Base-by-base conservation (phyloP, 2,888 invertebrate species). In the Plusia festucae region DNA sequence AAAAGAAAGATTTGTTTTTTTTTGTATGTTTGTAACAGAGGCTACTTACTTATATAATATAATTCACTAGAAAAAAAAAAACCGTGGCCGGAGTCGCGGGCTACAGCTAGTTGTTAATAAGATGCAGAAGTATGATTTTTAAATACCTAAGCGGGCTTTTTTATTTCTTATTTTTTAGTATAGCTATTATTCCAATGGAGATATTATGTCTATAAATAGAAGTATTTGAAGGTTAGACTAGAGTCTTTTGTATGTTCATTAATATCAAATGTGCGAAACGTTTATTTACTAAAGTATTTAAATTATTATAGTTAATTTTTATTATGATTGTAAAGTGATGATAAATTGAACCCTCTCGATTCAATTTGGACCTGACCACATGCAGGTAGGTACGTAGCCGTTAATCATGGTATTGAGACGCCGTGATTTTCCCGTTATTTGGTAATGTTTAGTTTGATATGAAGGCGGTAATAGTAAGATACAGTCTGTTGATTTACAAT, bases 201-300 rank as follows among this genome's bases (percentile, higher is more conserved):
- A 40, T 40, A 15, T 13, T 13, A 40, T n/a, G 30, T n/a, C 5
- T 7, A 40, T n/a, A 40, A 40, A 40, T 40, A 40, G 6, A n/a
- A 40, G n/a, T 40, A 40, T n/a, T 40, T 40, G n/a, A 40, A 40
- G 40, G 40, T 40, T 40, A n/a, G 0, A n/a, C 5, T 30, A 40
- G 13, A 40, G n/a, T n/a, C n/a, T n/a, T 40, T 40, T 40, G 40
- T 40, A 40, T 40, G 40, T n/a, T 40, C n/a, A n/a, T n/a, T n/a
- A n/a, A n/a, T n/a, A n/a, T n/a, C n/a, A n/a, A 40, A 40, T 40
- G 40, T 40, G 40, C 0, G 40, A 40, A n/a, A 40, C n/a, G 40
- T 40, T n/a, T 1, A 24, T n/a, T n/a, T n/a, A n/a, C n/a, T n/a
- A n/a, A n/a, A n/a, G n/a, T n/a, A n/a, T n/a, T n/a, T n/a, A n/a